These are phyloP conservation scores for Heliconius ismenius DNA, from an alignment of 2,888 invertebrate genomes.

Conservation along the genomic window DNA sequence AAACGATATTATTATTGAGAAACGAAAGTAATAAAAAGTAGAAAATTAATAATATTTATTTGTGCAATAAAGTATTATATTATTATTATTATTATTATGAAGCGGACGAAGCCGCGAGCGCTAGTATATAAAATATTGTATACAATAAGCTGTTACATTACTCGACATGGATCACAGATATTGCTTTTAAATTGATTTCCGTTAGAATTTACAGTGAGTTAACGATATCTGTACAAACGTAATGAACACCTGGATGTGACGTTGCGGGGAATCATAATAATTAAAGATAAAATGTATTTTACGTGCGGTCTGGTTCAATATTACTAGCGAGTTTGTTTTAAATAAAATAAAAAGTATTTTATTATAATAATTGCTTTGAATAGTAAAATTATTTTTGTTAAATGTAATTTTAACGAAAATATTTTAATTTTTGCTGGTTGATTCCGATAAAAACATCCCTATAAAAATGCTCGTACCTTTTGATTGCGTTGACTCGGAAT, in stretches of 20 bases:
- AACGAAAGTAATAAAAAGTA: no score
- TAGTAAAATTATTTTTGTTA: neutral
- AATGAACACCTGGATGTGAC: slow-evolving; percentile 45
- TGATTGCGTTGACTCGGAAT: no score
- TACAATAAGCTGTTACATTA: neutral
- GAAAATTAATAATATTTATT: no score
- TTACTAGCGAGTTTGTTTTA: slow-evolving; percentile 9
- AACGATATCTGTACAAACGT: slow-evolving; percentile 40
- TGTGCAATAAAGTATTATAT: no score
- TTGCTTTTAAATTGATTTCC: slow-evolving; percentile 35
- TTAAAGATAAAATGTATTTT: slow-evolving; percentile 39
- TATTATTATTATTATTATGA: no score
- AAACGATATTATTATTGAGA: no score
- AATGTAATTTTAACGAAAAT: no score
- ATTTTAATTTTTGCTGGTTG: no score
- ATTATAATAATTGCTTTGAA: slow-evolving; percentile 2
- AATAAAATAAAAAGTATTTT: slow-evolving; percentile 15
- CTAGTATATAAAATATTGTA: no score
- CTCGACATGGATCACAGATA: neutral
- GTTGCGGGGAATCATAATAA: slow-evolving; percentile 41
- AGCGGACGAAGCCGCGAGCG: no score
- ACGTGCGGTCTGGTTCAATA: slow-evolving; percentile 22
- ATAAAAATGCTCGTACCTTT: no score
- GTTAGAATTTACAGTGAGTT: slow-evolving; percentile 41
- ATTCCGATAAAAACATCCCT: no score